Evolutionary conservation across 2,797 vertebrate genomes (phyloP), one percentile per base, ranked within the genome.

Genomic region (Sus cebifrons): DNA sequence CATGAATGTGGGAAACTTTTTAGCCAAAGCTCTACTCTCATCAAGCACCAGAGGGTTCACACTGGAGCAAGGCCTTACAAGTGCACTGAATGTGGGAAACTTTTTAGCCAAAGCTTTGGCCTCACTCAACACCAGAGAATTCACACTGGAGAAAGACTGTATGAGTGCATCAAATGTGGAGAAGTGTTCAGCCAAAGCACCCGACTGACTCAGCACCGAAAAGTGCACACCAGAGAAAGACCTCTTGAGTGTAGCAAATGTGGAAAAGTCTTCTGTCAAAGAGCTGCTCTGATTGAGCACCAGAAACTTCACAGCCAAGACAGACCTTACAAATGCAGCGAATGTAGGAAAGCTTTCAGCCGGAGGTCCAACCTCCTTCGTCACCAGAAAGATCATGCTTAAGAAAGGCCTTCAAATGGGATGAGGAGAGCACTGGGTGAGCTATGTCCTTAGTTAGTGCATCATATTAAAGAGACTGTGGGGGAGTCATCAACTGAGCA

Each of bases 31-130:
- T 92, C 94, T 52, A 82, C 65, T 7, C 89, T 92, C 40, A 44
- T 78, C 32, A 89, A 67, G 13, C 89, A 88, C 70, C 85, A 84
- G 70, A 62, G 64, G 25, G 54, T 95, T 82, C 94, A 95, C 64
- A 78, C 23, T 0, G 64, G 94, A 49, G 85, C 54, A 25, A 92
- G 79, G 44, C 78, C 62, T 36, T 87, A 92, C 1, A 17, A 87
- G 29, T 92, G 84, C 18, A 67, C 9, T 0, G 54, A 62, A 29
- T 88, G 85, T n/a, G 71, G 90, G 14, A 92, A 70, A 62, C 21
- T 73, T 5, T 95, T 92, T 67, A 88, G 84, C n/a, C 71, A 83
- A 11, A 86, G 52, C 18, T 88, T 71, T 79, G 18, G 62, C 65
- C 70, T 88, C 52, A 62, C 44, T 58, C 40, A 62, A 23, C 77